Conservation (phyloP, 2,888 invertebrate genomes). For the Resseliella maxima region DNA sequence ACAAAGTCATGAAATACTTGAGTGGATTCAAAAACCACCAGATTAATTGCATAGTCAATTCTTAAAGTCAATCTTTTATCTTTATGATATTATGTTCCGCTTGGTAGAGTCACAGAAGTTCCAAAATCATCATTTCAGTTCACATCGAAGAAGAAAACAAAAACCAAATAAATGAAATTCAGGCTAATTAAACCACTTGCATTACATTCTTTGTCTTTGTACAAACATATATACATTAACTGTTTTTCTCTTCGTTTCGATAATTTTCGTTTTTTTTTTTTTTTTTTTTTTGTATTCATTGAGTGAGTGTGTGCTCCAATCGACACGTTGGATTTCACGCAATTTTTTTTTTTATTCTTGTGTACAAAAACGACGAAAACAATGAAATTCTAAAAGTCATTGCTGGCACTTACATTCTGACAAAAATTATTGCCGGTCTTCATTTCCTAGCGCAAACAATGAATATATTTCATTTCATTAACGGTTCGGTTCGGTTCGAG, state of each 20-base stretch:
- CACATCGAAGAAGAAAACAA: no score
- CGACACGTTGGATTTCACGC: neutral
- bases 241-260: neutral
- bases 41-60: conserved; percentile 28
- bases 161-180: neutral
- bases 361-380: no score
- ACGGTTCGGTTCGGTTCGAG: neutral
- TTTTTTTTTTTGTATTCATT: no score
- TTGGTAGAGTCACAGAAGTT: neutral
- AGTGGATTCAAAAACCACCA: neutral
- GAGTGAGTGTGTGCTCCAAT: no score
- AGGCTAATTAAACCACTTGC: neutral
- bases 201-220: neutral
- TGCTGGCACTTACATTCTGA: no score
- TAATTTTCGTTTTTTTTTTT: no score
- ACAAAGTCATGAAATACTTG: neutral
- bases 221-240: neutral
- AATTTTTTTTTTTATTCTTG: no score
- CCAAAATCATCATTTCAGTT: neutral
- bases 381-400: no score
- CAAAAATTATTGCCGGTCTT: no score
- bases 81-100: conserved; percentile 30
- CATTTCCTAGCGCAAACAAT: no score
- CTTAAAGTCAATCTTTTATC: neutral
- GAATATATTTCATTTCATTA: neutral